Conservation (phyloP, 2,888 invertebrate genomes). For the Dorcus parallelipipedus region DNA sequence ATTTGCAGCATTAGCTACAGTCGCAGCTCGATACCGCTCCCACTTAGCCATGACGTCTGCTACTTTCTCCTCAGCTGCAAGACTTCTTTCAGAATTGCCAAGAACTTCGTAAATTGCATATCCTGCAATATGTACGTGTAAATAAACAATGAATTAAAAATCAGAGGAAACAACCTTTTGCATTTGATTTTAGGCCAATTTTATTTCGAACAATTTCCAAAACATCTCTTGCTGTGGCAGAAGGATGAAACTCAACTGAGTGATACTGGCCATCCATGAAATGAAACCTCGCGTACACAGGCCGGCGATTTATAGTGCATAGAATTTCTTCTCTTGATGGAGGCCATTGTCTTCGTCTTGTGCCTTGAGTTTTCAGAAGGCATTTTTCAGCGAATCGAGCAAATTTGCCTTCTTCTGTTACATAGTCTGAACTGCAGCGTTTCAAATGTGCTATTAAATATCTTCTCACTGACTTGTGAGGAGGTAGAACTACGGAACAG, state of each 20-base stretch:
- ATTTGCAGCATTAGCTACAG: conserved; percentile 52
- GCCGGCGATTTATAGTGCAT: conserved; percentile 86
- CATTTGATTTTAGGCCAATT: conserved; percentile 78
- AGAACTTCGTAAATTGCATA: conserved; percentile 92
- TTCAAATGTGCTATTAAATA: conserved; percentile 87
- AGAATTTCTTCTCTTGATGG: conserved; percentile 90
- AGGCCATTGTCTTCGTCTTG: conserved; percentile 80
- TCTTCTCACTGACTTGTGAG: conserved; percentile 79
- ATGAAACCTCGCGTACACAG: conserved; percentile 86
- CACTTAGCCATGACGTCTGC: conserved; percentile 94
- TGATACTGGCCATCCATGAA: conserved; percentile 94
- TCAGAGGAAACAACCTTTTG: conserved; percentile 48
- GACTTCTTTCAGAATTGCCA: conserved; percentile 80
- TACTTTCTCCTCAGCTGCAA: conserved; percentile 82
- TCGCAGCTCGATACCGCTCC: conserved; percentile 81
- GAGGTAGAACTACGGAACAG: conserved; percentile 80
- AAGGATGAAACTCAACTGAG: conserved; percentile 92
- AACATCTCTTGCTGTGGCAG: conserved; percentile 86
- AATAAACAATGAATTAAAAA: conserved; percentile 6
- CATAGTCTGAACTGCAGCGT: conserved; percentile 81
- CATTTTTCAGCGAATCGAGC: conserved; percentile 90
- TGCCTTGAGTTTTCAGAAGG: conserved; percentile 67
- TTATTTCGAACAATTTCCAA: conserved; percentile 84
- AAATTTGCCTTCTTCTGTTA: conserved; percentile 92
- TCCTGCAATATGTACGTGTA: conserved; percentile 50